Conservation (phyloP, 2,797 vertebrate genomes). For the Selene dorsalis region DNA sequence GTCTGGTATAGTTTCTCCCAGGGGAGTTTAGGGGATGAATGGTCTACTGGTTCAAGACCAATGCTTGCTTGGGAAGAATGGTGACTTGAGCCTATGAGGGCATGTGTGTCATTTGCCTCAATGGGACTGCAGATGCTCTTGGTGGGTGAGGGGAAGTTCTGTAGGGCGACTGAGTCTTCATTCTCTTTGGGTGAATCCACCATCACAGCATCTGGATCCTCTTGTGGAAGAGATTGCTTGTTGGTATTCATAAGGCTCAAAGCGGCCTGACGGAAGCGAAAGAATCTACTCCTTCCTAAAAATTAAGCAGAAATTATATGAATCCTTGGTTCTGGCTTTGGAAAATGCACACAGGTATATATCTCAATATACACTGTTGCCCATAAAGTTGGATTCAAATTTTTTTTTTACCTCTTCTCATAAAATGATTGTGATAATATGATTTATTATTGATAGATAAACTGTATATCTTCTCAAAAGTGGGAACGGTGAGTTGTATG, state of each 20-base stretch:
- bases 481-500: no score
- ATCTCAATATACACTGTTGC: no score
- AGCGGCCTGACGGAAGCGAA: constrained; percentile 93
- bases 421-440: no score
- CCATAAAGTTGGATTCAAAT: no score
- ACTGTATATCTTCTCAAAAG: no score
- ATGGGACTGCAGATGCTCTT: constrained; percentile 94
- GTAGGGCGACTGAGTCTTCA: constrained; percentile 91
- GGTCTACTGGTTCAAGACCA: constrained; percentile 91
- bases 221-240: constrained; percentile 97
- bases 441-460: no score
- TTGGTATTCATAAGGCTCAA: constrained; percentile 92
- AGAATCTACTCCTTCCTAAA: constrained; percentile 88
- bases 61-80: constrained; percentile 91
- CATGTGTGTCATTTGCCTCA: constrained; percentile 94
- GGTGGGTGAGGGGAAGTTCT: constrained; percentile 93
- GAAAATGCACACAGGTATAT: no score
- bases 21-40: constrained; percentile 93
- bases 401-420: no score
- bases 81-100: constrained; percentile 91
- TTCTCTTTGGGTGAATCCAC: constrained; percentile 92
- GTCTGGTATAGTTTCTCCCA: constrained; percentile 91
- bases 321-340: background rate
- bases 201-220: constrained; percentile 95
- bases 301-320: constrained; percentile 31